phyloP scores from a whole-genome alignment of 2,113 vertebrate genomes.

The Asarcornis scutulata region DNA sequence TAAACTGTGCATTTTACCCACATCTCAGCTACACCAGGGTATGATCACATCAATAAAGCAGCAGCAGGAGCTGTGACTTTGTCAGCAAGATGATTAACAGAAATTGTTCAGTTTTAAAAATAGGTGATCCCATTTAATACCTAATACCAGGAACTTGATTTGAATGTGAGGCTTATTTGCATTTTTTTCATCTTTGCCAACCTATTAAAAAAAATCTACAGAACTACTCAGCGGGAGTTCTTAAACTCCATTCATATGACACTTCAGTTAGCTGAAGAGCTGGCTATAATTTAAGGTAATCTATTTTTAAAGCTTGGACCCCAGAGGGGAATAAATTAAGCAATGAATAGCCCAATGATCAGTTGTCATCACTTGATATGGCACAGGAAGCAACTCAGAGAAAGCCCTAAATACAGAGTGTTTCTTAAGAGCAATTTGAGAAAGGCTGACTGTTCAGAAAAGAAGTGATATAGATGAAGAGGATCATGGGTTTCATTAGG shows the following conservation, averaged over 20 bases:
- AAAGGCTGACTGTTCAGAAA: not conserved
- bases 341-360: not conserved
- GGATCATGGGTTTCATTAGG: fast-evolving
- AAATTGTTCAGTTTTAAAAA: not conserved
- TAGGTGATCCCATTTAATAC: not conserved
- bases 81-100: not conserved
- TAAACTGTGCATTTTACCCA: not conserved
- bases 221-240: not conserved
- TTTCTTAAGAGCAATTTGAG: not conserved
- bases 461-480: not conserved
- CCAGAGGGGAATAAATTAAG: not conserved
- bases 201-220: not conserved
- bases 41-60: not conserved
- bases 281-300: not conserved
- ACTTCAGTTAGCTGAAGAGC: not conserved
- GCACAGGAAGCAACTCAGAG: not conserved
- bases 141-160: not conserved
- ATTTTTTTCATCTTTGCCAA: not conserved
- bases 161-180: not conserved
- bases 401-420: not conserved
- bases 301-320: not conserved
- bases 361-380: not conserved
- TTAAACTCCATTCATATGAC: not conserved
- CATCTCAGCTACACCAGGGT: not conserved
- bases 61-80: not conserved